Conservation (phyloP, 2,797 vertebrate species). For the Cryptoprocta ferox region DNA sequence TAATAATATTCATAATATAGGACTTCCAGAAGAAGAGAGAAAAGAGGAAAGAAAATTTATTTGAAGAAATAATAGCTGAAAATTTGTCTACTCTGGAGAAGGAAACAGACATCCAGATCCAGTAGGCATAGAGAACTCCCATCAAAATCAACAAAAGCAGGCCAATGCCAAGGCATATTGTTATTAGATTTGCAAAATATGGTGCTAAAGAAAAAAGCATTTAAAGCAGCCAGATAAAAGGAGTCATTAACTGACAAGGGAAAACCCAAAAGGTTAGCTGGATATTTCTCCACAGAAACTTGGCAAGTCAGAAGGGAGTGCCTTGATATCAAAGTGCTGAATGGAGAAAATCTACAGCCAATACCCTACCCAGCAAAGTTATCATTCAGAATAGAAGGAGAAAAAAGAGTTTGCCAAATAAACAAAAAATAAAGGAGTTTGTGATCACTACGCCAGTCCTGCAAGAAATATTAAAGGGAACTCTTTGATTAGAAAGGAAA, state of each 20-base stretch:
- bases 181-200: not conserved
- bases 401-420: not conserved
- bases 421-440: not conserved
- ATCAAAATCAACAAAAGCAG: not conserved
- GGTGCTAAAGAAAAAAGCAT: not conserved
- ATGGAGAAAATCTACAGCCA: not conserved
- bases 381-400: not conserved
- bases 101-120: not conserved
- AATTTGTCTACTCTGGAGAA: not conserved
- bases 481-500: not conserved
- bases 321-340: not conserved
- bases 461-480: not conserved
- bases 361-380: not conserved
- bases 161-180: not conserved
- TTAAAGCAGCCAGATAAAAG: not conserved
- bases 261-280: not conserved
- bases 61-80: not conserved
- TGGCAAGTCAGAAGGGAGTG: not conserved
- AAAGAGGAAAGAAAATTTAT: not conserved
- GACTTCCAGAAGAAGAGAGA: not conserved
- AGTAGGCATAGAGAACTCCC: not conserved
- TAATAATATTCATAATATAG: not conserved
- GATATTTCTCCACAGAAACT: not conserved
- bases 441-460: not conserved
- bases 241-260: not conserved